Evolutionary conservation across 1,140 invertebrate species (phyloP), one percentile per base, ranked within the genome.

Genomic region (Trissolcus basalis): DNA sequence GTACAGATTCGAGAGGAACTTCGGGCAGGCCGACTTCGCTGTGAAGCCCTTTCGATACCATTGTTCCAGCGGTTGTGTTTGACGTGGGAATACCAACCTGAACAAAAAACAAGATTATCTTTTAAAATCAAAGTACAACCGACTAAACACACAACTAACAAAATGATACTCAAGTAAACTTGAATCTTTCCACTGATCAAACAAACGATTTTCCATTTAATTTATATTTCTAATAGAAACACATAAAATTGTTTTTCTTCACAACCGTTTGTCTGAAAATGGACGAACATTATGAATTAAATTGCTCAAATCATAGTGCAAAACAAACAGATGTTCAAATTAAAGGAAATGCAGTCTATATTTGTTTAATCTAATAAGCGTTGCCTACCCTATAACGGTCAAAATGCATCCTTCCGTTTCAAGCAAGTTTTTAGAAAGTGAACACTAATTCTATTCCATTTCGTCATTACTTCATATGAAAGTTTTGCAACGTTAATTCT

Each of bases 41-140:
- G 53, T 87, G 87, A 43, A 81, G 87, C 8, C 88, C 87, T 55
- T 83, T 86, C 8, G 78, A 41, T 12, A 27, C 45, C 4, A 41
- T 43, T 35, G 56, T 49, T 41, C 13, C 43, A n/a, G 10, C 16
- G 8, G 36, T 41, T 7, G 69, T 59, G 13, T 54, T 56, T 7
- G 45, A 9, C 8, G 77, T 65, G 0, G 93, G 93, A 63, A 94
- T 84, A 1, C 93, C 93, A 14, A 94, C 90, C 77, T 79, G 16
- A 6, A 67, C 39, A 10, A 43, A 27, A 47, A 53, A 36, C 10
- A 49, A 47, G 35, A 13, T 47, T 33, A 10, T 19, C n/a, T 39
- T 2, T 39, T 11, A 27, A 27, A 27, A 27, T 27, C 19, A 27
- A 27, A 3, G 1, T 27, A 27, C 19, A 27, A 27, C 1, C 19